A percentile compares a stretch with the other conserved stretches of the same genome.
phyloP scores from a whole-genome alignment of 2,797 vertebrate species.

The Todus mexicanus region DNA sequence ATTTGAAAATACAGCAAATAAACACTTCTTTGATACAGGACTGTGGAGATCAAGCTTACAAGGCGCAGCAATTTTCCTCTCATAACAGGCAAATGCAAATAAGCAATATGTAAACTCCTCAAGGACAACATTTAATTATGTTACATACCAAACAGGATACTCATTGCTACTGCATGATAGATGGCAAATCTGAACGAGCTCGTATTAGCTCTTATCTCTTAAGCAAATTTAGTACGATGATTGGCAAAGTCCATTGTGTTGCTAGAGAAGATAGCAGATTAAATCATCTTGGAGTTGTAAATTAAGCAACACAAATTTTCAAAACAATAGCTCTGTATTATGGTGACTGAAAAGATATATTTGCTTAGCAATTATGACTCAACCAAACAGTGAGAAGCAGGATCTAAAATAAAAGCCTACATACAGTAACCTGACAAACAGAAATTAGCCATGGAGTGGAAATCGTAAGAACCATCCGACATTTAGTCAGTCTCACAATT shows the following conservation, averaged over 20 bases:
- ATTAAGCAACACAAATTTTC: not conserved
- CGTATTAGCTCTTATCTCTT: not conserved
- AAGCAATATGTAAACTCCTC: not conserved
- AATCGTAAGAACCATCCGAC: not conserved
- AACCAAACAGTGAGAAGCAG: not conserved
- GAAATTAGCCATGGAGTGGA: not conserved
- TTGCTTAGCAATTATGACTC: not conserved
- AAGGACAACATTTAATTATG: constrained; percentile 22
- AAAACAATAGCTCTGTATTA: not conserved
- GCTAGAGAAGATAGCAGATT: not conserved
- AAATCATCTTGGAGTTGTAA: constrained; percentile 7
- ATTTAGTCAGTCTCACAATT: not conserved
- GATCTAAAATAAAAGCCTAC: not conserved
- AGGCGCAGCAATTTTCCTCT: not conserved
- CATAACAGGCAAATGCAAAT: not conserved
- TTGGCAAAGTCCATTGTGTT: not conserved
- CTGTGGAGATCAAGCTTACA: not conserved
- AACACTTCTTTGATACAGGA: not conserved
- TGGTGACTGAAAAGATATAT: not conserved
- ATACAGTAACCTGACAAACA: not conserved
- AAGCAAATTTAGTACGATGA: not conserved
- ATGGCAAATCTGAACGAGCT: not conserved
- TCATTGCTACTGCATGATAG: not conserved
- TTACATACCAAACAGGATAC: not conserved
- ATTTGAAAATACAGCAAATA: not conserved